Base-by-base conservation (phyloP, 2,888 invertebrate species). In the Oscheius sp. region DNA sequence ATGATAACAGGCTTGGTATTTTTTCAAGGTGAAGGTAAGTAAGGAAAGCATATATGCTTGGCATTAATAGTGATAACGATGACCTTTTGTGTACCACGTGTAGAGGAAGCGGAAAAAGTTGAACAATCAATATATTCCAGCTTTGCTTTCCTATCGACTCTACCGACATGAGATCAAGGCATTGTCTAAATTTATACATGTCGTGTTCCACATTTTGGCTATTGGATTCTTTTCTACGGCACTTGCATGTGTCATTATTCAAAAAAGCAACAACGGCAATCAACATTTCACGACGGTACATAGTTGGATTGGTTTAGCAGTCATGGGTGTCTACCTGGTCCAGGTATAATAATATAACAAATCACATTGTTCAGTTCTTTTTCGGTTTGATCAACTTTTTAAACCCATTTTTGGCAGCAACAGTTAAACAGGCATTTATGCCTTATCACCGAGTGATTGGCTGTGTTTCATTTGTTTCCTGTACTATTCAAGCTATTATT, bases 1-100 rank as follows among this genome's bases (percentile, higher is more conserved):
- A 80, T 77, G 77, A 68, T 74, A 17, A 50, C 74, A 24, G 81
- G 73, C 14, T 66, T 82, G 12, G 74, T 82, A 6, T 80, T 80
- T 67, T 73, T 80, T 36, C 82, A 83, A 66, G 83, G 83, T 64
- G 83, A 83, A 76, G 80, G 82, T 80, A 26, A 45, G 63, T 50
- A 20, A n/a, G 24, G 22, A 12, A 17, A 49, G n/a, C n/a, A n/a
- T n/a, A n/a, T n/a, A n/a, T n/a, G n/a, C n/a, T n/a, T n/a, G n/a
- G n/a, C 44, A 20, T 36, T 38, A n/a, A 24, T 41, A 28, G 28
- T 6, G 2, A 54, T 33, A 50, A 26, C 50, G 26, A 50, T 36
- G 6, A 4, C 41, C 12, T 3, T 6, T 12, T 41, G n/a, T n/a
- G n/a, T n/a, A n/a, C n/a, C n/a, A 49, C 20, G 49, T 3, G 14